Evolutionary conservation across 2,888 invertebrate genomes (phyloP).

Genomic region (Hecatera dysodea): DNA sequence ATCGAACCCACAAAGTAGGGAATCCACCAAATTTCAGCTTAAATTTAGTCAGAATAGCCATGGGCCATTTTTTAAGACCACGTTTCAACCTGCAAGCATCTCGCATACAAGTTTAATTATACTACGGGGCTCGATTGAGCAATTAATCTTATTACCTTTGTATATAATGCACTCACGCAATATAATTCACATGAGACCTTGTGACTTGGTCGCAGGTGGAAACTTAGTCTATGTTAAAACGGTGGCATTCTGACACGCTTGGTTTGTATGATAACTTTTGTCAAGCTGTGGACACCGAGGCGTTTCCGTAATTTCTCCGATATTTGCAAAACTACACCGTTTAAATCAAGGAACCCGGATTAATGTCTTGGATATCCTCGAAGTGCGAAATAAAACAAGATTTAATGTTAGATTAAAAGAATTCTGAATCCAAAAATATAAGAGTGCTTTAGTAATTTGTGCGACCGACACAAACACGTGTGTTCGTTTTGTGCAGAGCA

Average conservation of each 20-base stretch:
- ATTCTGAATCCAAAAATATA: neutral
- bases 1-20: too few relatives aligned
- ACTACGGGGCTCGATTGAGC: too few relatives aligned
- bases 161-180: too few relatives aligned
- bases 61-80: neutral
- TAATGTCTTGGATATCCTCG: too few relatives aligned
- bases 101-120: too few relatives aligned
- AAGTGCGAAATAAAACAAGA: neutral
- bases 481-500: neutral
- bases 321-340: neutral
- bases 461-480: neutral
- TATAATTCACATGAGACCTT: too few relatives aligned
- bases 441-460: slow-evolving; percentile 14
- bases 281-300: neutral
- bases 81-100: neutral
- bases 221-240: neutral
- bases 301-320: neutral
- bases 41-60: neutral
- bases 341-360: neutral
- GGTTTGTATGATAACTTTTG: neutral
- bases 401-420: neutral
- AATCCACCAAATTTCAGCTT: too few relatives aligned
- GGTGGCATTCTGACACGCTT: neutral
- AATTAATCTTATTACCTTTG: too few relatives aligned
- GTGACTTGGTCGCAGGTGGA: too few relatives aligned